phyloP scores from a whole-genome alignment of 2,797 vertebrate genomes.

The Choloepus didactylus region DNA sequence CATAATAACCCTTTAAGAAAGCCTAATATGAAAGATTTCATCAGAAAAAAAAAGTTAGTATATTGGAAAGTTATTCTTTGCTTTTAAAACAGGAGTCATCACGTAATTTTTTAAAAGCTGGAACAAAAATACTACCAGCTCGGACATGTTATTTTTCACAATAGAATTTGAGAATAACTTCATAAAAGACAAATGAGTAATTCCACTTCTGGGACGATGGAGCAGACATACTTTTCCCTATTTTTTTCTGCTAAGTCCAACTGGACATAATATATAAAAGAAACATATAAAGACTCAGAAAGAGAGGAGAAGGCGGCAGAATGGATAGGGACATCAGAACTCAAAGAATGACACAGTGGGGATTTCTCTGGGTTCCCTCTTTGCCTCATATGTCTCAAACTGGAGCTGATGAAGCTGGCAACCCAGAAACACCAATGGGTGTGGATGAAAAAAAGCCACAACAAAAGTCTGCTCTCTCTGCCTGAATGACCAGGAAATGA shows the following conservation, averaged over 20 bases:
- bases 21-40: neutral
- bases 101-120: neutral
- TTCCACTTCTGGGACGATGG: neutral
- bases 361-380: neutral
- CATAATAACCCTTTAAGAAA: neutral
- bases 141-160: neutral
- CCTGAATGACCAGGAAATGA: neutral
- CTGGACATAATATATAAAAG: neutral
- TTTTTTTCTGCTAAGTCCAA: neutral
- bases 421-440: neutral
- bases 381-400: neutral
- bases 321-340: neutral
- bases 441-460: neutral
- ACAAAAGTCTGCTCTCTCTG: neutral
- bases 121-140: slow-evolving; percentile 7
- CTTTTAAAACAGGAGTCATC: neutral
- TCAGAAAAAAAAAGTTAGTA: neutral
- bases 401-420: neutral
- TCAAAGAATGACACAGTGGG: neutral
- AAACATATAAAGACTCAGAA: neutral
- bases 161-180: neutral
- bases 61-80: neutral
- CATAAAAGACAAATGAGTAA: neutral
- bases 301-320: neutral
- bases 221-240: neutral